These are phyloP conservation scores for Channa maculata DNA, from an alignment of 2,113 vertebrate species.

Conservation along the genomic window DNA sequence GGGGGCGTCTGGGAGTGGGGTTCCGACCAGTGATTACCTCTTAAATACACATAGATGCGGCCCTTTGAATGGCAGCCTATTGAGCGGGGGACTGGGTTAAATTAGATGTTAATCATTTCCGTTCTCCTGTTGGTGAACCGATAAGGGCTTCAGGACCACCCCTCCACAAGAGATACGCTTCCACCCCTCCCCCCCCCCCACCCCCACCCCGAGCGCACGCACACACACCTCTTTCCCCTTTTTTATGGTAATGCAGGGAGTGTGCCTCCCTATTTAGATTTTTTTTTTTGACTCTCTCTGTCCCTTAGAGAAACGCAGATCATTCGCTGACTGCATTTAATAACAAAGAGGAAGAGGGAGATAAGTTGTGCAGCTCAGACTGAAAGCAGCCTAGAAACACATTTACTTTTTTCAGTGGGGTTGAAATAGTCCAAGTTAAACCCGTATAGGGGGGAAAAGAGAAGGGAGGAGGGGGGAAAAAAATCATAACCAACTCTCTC, in stretches of 20 bases:
- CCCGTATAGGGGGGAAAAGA: conserved; percentile 20
- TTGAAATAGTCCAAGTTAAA: conserved; percentile 78
- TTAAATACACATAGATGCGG: conserved; percentile 80
- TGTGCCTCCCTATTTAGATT: conserved; percentile 72
- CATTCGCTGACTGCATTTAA: conserved; percentile 72
- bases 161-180: conserved; percentile 48
- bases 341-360: conserved; percentile 73
- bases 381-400: conserved; percentile 75
- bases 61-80: conserved; percentile 73
- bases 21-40: conserved; percentile 77
- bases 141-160: conserved; percentile 79
- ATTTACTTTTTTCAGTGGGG: conserved; percentile 67
- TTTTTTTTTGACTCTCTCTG: conserved; percentile 55
- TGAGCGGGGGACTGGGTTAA: conserved; percentile 79
- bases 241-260: conserved; percentile 76
- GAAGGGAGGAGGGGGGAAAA: conserved; percentile 6
- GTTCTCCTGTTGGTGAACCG: conserved; percentile 81
- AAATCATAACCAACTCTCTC: conserved; percentile 65
- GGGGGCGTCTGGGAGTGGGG: conserved; percentile 19
- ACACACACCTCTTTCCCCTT: conserved; percentile 50
- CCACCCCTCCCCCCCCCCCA: not conserved
- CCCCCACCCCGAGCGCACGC: conserved; percentile 23
- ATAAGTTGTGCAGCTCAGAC: conserved; percentile 79
- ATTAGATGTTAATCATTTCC: conserved; percentile 86
- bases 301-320: conserved; percentile 74